Conservation (phyloP, 2,113 vertebrate species). For the Pantherophis guttatus region DNA sequence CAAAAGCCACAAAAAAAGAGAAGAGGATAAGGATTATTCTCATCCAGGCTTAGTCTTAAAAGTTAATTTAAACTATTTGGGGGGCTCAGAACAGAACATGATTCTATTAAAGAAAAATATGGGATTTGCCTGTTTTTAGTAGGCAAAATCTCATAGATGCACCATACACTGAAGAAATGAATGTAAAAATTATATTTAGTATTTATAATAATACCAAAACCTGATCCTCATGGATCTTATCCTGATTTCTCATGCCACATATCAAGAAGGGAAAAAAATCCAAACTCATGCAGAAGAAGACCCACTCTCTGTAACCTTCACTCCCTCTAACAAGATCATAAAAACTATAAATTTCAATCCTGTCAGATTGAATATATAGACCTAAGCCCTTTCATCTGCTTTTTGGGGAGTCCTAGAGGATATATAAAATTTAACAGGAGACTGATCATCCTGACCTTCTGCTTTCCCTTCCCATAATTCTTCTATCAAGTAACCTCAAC, state of each 20-base stretch:
- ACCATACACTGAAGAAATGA: background rate
- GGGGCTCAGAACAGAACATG: background rate
- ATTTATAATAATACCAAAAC: background rate
- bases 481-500: background rate
- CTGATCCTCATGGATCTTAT: too few relatives aligned
- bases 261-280: background rate
- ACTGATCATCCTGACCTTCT: background rate
- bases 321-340: too few relatives aligned
- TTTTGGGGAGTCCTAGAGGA: background rate
- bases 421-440: background rate
- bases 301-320: background rate
- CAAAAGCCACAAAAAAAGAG: background rate
- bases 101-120: background rate
- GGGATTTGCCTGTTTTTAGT: background rate
- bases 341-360: background rate
- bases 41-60: background rate
- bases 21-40: background rate
- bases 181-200: background rate
- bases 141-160: background rate
- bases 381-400: background rate
- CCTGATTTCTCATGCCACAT: background rate
- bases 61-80: background rate
- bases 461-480: background rate
- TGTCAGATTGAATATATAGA: background rate
- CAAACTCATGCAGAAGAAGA: background rate